phyloP scores from a whole-genome alignment of 2,888 invertebrate species.

The Eucriotettix oculatus region DNA sequence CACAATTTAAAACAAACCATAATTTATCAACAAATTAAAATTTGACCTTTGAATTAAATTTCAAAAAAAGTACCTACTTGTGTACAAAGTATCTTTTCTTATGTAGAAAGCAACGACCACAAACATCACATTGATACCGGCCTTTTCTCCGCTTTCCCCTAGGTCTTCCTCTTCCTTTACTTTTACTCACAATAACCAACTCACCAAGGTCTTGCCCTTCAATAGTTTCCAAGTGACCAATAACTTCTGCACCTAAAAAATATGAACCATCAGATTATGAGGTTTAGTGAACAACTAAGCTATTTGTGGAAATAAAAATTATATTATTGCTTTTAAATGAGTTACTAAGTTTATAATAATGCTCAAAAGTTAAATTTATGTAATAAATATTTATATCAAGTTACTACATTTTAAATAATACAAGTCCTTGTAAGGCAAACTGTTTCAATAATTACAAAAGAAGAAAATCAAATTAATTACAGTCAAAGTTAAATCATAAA shows the following conservation, averaged over 20 bases:
- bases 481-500: too few relatives aligned
- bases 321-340: too few relatives aligned
- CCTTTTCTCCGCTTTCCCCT: conserved; percentile 23
- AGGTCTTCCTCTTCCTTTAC: conserved; percentile 36
- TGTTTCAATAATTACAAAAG: too few relatives aligned
- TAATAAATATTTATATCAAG: too few relatives aligned
- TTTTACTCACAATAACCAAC: conserved; percentile 38
- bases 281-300: too few relatives aligned
- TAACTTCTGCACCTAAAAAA: conserved; percentile 29
- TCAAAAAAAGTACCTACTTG: conserved; percentile 19
- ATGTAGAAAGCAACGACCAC: conserved; percentile 33
- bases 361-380: too few relatives aligned
- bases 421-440: too few relatives aligned
- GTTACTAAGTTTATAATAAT: too few relatives aligned
- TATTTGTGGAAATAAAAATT: too few relatives aligned
- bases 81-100: conserved; percentile 29
- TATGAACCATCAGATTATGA: not conserved
- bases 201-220: conserved; percentile 42
- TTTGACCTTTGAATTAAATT: not conserved
- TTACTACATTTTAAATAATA: too few relatives aligned
- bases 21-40: not conserved
- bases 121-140: conserved; percentile 33
- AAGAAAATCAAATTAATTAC: too few relatives aligned
- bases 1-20: not conserved
- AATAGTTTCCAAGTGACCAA: conserved; percentile 47